Percentiles rank a stretch among this genome's conserved stretches.
Conservation (phyloP, 2,797 vertebrate genomes). For the Carduelis carduelis region DNA sequence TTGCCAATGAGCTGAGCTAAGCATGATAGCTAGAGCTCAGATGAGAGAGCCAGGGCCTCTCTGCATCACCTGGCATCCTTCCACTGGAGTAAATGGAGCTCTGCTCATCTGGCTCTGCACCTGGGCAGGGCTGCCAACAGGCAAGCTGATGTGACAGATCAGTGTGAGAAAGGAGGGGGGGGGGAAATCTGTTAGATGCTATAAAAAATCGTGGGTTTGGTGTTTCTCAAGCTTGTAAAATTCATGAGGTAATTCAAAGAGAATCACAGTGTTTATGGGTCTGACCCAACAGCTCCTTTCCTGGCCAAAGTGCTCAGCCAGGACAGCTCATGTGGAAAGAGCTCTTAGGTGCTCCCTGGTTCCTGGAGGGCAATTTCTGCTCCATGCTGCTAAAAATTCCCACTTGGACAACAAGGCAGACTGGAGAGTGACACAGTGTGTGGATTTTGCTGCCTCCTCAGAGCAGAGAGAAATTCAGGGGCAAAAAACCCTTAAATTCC, state of each 20-base stretch:
- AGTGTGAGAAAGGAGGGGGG: not conserved
- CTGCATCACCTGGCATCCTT: slow-evolving; percentile 1
- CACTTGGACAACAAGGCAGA: not conserved
- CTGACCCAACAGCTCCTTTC: not conserved
- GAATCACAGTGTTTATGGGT: not conserved
- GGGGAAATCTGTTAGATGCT: not conserved
- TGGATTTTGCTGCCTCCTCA: not conserved
- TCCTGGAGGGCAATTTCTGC: not conserved
- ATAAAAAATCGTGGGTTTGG: not conserved
- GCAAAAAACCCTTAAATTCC: not conserved
- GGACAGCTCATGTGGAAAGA: not conserved
- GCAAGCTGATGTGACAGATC: not conserved
- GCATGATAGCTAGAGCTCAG: not conserved
- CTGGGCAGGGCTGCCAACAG: not conserved
- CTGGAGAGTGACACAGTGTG: not conserved
- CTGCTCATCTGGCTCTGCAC: not conserved
- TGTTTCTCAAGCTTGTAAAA: not conserved
- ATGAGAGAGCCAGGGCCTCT: not conserved
- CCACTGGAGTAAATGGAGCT: not conserved
- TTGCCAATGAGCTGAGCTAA: not conserved
- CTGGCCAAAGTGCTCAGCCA: not conserved
- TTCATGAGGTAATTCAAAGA: not conserved
- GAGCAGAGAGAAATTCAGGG: not conserved
- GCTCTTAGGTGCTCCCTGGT: not conserved
- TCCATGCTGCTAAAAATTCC: not conserved